Base-by-base conservation (phyloP, 2,113 vertebrate genomes). In the Myotis lucifugus region DNA sequence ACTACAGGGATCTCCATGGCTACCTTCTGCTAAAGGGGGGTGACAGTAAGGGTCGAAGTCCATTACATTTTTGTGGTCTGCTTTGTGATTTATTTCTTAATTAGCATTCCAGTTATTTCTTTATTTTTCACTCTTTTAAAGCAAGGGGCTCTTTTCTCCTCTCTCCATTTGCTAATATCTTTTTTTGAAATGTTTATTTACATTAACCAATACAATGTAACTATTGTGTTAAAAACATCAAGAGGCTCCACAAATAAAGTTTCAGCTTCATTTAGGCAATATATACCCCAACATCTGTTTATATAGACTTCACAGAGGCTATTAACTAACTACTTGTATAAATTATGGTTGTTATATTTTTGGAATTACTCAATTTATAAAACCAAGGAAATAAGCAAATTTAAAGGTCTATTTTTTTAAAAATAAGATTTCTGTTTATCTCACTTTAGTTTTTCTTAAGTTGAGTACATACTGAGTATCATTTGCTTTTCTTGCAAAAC, bases 241-340 rank as follows among this genome's bases (percentile, higher is more conserved):
- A 32, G 50, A 46, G 7, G 12, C 2, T 61, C 10, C 1, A 50
- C 48, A 61, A 40, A 67, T 18, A 6, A 93, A 73, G 21, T 86
- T 83, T 67, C 34, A 78, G 23, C n/a, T 77, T 77, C 85, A 92
- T 81, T 74, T 46, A 77, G 46, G 48, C 8, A 95, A 94, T 72
- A 66, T 54, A 82, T 52, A 27, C 2, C 18, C 32, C 11, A 21
- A 87, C 81, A 59, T 54, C 17, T 90, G 42, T 59, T 88, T 46
- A 32, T 5, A 59, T 1, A 67, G 29, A 85, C 19, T 72, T 84
- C n/a, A 29, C 5, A 72, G 18, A 6, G 76, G 32, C 2, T 42
- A 50, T 12, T 59, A 32, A 74, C 37, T 37, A 37, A 4, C 50
- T 50, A 74, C 13, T 64, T 90, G 19, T 34, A 66, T n/a, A 50